These are phyloP conservation scores for Andinoacara biseriatus DNA, from an alignment of 2,113 vertebrate species.

Conservation along the genomic window DNA sequence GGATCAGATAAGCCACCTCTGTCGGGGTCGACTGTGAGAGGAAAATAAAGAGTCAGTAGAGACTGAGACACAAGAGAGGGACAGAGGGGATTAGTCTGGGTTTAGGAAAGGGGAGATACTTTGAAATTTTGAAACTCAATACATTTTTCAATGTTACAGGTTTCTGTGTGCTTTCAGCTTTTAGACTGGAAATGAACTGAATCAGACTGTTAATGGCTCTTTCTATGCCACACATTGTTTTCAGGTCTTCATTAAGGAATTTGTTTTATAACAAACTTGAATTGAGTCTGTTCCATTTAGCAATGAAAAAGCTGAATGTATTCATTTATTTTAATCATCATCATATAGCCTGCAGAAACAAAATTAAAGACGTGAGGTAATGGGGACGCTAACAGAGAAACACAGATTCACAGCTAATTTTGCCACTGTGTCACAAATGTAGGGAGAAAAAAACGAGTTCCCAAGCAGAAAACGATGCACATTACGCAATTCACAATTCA, in stretches of 20 bases:
- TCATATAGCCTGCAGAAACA: background rate
- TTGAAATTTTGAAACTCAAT: background rate
- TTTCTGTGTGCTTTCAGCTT: background rate
- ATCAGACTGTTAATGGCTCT: background rate
- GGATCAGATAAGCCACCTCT: constrained; percentile 65
- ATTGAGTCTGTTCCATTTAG: background rate
- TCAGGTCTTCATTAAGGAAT: background rate
- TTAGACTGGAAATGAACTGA: background rate
- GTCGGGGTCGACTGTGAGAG: constrained; percentile 23
- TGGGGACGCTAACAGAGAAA: background rate
- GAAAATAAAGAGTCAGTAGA: constrained; percentile 34
- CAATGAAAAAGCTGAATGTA: background rate
- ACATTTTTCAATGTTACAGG: background rate
- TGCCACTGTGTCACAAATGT: background rate
- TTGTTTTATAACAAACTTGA: background rate
- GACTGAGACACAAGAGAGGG: background rate
- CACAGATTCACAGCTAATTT: background rate
- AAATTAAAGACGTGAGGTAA: background rate
- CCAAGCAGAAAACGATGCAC: background rate
- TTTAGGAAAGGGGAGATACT: background rate
- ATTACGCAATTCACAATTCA: background rate
- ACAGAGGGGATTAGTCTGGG: constrained; percentile 14
- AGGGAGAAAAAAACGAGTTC: background rate
- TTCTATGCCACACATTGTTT: background rate
- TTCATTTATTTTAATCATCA: background rate